phyloP scores from a whole-genome alignment of 2,113 vertebrate species.

The Formicarius rufipectus region DNA sequence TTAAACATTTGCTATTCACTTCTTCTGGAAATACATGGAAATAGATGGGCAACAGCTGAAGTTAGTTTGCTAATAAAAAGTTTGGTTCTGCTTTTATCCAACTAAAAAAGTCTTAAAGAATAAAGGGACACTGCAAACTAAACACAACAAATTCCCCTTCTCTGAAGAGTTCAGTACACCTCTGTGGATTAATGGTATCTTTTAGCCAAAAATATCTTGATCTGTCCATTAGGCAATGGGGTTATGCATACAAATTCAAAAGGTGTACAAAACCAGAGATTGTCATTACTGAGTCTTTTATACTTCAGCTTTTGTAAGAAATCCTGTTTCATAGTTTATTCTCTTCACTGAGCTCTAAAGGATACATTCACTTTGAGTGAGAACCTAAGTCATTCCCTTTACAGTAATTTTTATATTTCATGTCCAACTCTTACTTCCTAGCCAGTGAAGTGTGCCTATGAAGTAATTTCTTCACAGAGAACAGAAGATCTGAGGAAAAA shows the following conservation, averaged over 20 bases:
- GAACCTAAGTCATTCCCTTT: not conserved
- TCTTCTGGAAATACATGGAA: not conserved
- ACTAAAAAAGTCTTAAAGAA: not conserved
- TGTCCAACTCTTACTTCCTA: not conserved
- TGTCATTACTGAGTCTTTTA: not conserved
- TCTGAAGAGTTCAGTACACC: not conserved
- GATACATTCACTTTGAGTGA: not conserved
- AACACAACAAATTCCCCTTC: not conserved
- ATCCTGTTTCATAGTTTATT: not conserved
- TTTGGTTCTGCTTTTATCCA: not conserved
- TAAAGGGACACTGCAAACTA: not conserved
- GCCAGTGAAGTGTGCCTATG: not conserved
- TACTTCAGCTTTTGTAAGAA: not conserved
- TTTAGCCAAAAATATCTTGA: not conserved
- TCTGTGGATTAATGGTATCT: not conserved
- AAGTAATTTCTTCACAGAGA: not conserved
- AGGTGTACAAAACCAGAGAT: not conserved
- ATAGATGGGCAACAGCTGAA: not conserved
- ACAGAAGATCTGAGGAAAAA: not conserved
- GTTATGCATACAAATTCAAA: not conserved
- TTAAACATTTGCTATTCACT: not conserved
- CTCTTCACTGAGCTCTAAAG: constrained; percentile 4
- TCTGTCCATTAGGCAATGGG: not conserved
- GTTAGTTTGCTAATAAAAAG: not conserved
- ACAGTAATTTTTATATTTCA: not conserved